Evolutionary conservation across 2,888 invertebrate genomes (phyloP).

Genomic region (Drosophila demipolita): DNA sequence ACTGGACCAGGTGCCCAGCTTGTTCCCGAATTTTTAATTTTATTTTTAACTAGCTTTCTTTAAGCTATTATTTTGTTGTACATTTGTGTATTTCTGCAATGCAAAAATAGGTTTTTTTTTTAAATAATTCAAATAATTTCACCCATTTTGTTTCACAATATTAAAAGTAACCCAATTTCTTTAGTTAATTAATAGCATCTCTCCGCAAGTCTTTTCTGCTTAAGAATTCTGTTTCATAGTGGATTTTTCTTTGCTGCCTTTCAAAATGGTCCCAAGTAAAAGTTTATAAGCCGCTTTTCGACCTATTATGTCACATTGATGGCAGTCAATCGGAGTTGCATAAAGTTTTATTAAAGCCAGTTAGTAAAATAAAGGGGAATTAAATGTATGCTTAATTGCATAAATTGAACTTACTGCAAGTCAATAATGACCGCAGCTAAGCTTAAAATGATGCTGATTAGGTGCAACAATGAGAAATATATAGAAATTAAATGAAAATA

Average conservation of each 20-base stretch:
- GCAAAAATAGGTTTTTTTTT: too few species aligned
- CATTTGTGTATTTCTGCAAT: background rate
- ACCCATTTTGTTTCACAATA: background rate
- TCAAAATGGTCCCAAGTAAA: constrained; percentile 39
- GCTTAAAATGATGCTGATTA: constrained; percentile 45
- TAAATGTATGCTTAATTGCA: background rate
- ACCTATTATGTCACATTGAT: constrained; percentile 49
- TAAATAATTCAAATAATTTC: background rate
- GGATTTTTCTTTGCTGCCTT: background rate
- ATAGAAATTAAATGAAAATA: constrained; percentile 27
- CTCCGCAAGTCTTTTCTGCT: background rate
- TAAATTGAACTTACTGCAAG: constrained; percentile 18
- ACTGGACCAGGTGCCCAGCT: constrained; percentile 10
- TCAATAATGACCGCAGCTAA: constrained; percentile 23
- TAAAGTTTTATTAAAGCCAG: constrained; percentile 20
- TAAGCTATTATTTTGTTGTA: background rate
- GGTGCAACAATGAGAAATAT: constrained; percentile 31
- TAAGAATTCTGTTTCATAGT: background rate
- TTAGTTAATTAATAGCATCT: background rate
- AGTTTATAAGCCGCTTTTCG: constrained; percentile 64
- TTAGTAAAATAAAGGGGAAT: constrained; percentile 11
- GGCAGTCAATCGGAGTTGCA: constrained; percentile 33
- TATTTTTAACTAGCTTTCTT: constrained; percentile 13
- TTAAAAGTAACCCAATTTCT: background rate
- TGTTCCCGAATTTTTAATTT: constrained; percentile 44